Base-by-base conservation (phyloP, 2,797 vertebrate genomes). In the Avahi laniger region DNA sequence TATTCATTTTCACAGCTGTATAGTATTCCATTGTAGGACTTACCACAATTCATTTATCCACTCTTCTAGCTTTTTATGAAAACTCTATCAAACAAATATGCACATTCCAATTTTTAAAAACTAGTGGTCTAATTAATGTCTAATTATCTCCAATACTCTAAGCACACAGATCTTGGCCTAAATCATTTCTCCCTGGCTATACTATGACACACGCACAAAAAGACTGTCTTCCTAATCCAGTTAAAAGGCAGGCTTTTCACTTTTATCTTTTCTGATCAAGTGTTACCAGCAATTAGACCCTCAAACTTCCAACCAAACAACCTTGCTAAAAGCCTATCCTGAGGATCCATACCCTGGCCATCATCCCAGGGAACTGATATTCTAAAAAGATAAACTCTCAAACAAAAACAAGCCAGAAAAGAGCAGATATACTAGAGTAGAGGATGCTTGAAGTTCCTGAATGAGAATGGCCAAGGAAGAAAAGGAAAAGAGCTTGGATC, bases 231-330 rank as follows among this genome's bases (percentile, higher is more conserved):
- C 69, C 65, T 72, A 65, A 87, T 33, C 46, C 28, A 88, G 7
- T 81, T 57, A 43, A 7, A 73, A 69, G 33, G 38, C 38, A 72
- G 63, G 28, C 35, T 94, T 50, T 95, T 90, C 26, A 82, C 76
- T 95, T 93, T 70, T 92, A 91, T n/a, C 69, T n/a, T 82, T 88
- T 89, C 48, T 87, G 61, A 90, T 50, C 75, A 48, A 91, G 41
- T 67, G 46, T 73, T 84, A 91, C 28, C 63, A 61, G 61, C 38
- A 92, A 92, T 54, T 65, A 82, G 85, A 89, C n/a, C 61, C 35
- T 57, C 67, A 35, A 90, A 81, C 41, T 70, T 86, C 80, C 85
- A 94, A 50, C 26, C 54, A 80, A 87, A 63, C 22, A 67, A 54
- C 26, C 35, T 41, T 43, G 18, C 13, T 43, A 87, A 88, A 22